Evolutionary conservation across 2,113 vertebrate genomes (phyloP).

Genomic region (Crocuta crocuta): DNA sequence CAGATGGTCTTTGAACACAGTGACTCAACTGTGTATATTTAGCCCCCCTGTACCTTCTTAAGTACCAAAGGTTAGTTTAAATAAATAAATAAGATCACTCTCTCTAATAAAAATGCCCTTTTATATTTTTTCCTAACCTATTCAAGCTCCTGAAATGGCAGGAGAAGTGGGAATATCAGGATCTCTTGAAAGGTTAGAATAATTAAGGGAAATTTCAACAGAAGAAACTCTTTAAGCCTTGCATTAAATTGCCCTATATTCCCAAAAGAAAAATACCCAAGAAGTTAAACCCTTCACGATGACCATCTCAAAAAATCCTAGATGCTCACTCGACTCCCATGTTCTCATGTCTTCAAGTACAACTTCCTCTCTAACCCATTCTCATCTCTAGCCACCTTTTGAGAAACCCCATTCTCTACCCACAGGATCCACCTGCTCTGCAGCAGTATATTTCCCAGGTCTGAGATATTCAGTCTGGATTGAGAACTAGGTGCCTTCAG

Average conservation of each 20-base stretch:
- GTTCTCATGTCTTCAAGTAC: background rate
- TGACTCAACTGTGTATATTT: background rate
- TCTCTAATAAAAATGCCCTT: conserved; percentile 48
- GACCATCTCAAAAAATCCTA: background rate
- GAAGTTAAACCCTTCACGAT: background rate
- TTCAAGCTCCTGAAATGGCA: conserved; percentile 46
- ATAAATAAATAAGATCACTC: background rate
- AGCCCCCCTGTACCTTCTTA: background rate
- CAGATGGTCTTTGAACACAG: background rate
- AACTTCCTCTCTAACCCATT: background rate
- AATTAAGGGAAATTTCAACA: conserved; percentile 52
- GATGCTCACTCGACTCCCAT: background rate
- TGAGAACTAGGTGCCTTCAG: background rate
- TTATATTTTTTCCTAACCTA: conserved; percentile 5
- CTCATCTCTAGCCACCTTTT: background rate
- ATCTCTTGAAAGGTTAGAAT: conserved; percentile 50
- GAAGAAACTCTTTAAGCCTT: conserved; percentile 40
- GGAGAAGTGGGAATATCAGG: background rate
- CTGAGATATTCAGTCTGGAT: background rate
- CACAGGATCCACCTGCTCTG: background rate
- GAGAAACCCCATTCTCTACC: background rate
- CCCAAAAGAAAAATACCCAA: background rate
- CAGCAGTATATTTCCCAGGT: background rate
- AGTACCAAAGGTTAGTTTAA: background rate
- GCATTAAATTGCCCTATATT: background rate